Base-by-base conservation (phyloP, 1,140 invertebrate genomes). In the Bombus turneri region DNA sequence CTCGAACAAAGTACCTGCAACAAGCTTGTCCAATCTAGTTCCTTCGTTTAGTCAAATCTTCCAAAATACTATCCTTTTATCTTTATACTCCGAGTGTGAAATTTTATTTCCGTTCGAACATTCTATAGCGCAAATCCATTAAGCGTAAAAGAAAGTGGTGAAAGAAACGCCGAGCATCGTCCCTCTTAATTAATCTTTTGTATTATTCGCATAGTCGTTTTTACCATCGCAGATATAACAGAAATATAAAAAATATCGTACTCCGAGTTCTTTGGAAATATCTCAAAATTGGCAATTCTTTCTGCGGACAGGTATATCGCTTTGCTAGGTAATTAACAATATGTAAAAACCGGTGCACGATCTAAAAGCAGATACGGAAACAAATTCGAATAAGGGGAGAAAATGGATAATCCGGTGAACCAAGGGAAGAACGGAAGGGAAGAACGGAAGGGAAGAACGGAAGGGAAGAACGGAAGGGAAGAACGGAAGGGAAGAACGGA, bases 401-500 rank as follows among this genome's bases (percentile, higher is more conserved):
- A 25, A 25, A 10, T 13, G 8, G 28, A 8, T 18, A 69, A 28
- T 12, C 0, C 4, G 62, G 9, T 1, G n/a, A 64, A 64, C 9
- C 34, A 43, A 28, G 62, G 12, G 72, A 75, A 71, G 64, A 81
- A 34, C 66, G 37, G 37, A 47, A 47, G 15, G 15, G 47, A 37
- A 72, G 71, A 43, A 47, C 47, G 31, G 31, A 31, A 31, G 0
- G 31, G n/a, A n/a, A n/a, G 31, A 47, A 47, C 47, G 15, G 47
- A 53, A 53, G 18, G 47, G 47, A 53, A 53, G 31, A 47, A 47
- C 47, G 15, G 47, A 53, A 53, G 18, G 47, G 47, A 53, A 53
- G n/a, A n/a, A n/a, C n/a, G n/a, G n/a, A 43, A 28, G 62, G 12
- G 72, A 75, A 71, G 64, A 81, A 34, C 66, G 37, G 37, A 47